These are phyloP conservation scores for Cinara cedri DNA, from an alignment of 2,888 invertebrate species.

Conservation along the genomic window DNA sequence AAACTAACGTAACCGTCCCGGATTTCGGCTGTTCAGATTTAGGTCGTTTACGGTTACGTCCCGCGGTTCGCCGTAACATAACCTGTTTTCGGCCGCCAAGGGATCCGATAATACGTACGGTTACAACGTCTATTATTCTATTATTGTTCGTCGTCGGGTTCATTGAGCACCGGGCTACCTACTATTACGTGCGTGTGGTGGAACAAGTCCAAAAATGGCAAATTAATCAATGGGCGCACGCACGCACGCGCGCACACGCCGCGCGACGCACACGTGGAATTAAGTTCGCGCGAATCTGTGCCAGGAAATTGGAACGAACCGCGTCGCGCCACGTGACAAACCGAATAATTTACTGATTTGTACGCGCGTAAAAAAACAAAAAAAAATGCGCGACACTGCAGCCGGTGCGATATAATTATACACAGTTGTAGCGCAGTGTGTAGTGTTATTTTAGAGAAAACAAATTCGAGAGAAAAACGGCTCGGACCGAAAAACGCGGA, in stretches of 20 bases:
- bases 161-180: constrained; percentile 8
- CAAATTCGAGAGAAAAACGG: neutral
- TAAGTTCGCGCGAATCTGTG: constrained; percentile 27
- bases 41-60: too few species aligned
- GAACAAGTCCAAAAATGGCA: constrained; percentile 46
- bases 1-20: too few species aligned
- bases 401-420: too few species aligned
- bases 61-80: too few species aligned
- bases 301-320: constrained; percentile 13
- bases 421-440: too few species aligned
- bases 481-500: too few species aligned
- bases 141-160: neutral
- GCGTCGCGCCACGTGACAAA: constrained; percentile 22
- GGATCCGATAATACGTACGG: too few species aligned
- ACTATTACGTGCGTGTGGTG: neutral
- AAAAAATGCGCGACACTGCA: neutral
- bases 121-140: neutral
- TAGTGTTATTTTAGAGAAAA: constrained; percentile 41
- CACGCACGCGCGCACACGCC: neutral
- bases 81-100: too few species aligned
- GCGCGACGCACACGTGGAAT: neutral
- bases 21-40: too few species aligned
- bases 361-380: neutral
- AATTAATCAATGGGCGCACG: constrained; percentile 38
- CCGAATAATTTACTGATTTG: constrained; percentile 23